A percentile compares a stretch with the other conserved stretches of the same genome.
These are phyloP conservation scores for Drosophila sechellia DNA, from an alignment of 1,140 invertebrate genomes.

Conservation along the genomic window DNA sequence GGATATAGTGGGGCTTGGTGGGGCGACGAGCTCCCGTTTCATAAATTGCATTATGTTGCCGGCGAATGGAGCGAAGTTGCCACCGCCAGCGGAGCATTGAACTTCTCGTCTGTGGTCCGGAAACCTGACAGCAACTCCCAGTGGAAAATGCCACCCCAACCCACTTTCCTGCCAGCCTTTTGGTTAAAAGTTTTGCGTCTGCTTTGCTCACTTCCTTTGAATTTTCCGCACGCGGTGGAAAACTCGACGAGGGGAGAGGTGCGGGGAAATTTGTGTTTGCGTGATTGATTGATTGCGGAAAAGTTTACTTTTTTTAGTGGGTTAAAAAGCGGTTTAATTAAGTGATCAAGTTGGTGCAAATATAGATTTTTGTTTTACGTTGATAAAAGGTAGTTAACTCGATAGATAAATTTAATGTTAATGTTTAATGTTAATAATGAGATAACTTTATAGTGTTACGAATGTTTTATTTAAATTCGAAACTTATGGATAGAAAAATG, in stretches of 20 bases:
- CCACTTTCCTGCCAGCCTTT: too few species aligned
- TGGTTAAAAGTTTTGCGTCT: slow-evolving; percentile 36
- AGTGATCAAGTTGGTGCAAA: background rate
- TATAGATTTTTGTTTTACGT: too few species aligned
- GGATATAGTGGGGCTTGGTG: background rate
- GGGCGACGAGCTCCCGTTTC: slow-evolving; percentile 50
- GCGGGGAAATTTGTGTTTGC: background rate
- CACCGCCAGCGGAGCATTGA: slow-evolving; percentile 58
- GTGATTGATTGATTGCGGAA: slow-evolving; percentile 34
- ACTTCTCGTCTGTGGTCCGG: slow-evolving; percentile 58
- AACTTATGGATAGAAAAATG: background rate
- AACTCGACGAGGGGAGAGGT: too few species aligned
- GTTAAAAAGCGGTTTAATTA: slow-evolving; percentile 9
- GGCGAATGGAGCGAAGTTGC: slow-evolving; percentile 21
- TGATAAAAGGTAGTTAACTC: too few species aligned
- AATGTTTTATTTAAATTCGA: background rate
- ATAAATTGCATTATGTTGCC: slow-evolving; percentile 71
- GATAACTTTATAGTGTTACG: too few species aligned
- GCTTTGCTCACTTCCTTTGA: slow-evolving; percentile 30
- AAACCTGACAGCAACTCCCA: slow-evolving; percentile 48
- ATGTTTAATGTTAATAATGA: too few species aligned
- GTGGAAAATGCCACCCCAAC: slow-evolving; percentile 3
- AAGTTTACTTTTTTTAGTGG: slow-evolving; percentile 25
- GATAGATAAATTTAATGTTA: too few species aligned
- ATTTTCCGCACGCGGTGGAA: slow-evolving; percentile 1